phyloP scores from a whole-genome alignment of 2,888 invertebrate species.

The Volucella bombylans region DNA sequence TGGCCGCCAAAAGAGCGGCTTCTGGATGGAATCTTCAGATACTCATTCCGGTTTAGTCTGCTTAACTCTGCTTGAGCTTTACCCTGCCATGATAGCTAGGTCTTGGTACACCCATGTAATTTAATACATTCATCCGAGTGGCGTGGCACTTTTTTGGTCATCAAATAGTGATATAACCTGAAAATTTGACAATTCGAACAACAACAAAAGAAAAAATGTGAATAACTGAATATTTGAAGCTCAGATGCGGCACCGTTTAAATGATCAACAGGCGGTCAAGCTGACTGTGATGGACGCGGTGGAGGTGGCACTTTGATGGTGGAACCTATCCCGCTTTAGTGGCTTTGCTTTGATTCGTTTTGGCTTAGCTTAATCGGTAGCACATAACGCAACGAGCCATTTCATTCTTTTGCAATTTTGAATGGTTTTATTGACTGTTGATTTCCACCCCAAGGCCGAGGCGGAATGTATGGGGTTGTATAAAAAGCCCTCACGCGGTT shows the following conservation, averaged over 20 bases:
- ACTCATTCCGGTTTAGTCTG: conserved; percentile 38
- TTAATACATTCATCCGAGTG: conserved; percentile 21
- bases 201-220: conserved; percentile 42
- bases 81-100: conserved; percentile 5
- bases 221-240: conserved; percentile 68
- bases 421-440: conserved; percentile 45
- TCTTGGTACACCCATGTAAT: conserved; percentile 25
- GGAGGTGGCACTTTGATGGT: conserved; percentile 15
- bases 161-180: conserved; percentile 47
- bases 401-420: conserved; percentile 62
- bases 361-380: not conserved
- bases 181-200: not conserved
- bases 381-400: conserved; percentile 28
- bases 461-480: conserved; percentile 48
- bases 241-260: conserved; percentile 58
- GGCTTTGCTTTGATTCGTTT: no score
- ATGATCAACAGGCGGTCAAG: conserved; percentile 33
- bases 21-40: conserved; percentile 47
- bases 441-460: conserved; percentile 54
- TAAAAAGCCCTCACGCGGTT: conserved; percentile 55
- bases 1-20: conserved; percentile 32
- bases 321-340: conserved; percentile 19
- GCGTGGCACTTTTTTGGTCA: conserved; percentile 21
- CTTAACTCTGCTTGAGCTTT: conserved; percentile 17
- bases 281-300: conserved; percentile 26